Base-by-base conservation (phyloP, 2,888 invertebrate species). In the Nomada fabriciana region DNA sequence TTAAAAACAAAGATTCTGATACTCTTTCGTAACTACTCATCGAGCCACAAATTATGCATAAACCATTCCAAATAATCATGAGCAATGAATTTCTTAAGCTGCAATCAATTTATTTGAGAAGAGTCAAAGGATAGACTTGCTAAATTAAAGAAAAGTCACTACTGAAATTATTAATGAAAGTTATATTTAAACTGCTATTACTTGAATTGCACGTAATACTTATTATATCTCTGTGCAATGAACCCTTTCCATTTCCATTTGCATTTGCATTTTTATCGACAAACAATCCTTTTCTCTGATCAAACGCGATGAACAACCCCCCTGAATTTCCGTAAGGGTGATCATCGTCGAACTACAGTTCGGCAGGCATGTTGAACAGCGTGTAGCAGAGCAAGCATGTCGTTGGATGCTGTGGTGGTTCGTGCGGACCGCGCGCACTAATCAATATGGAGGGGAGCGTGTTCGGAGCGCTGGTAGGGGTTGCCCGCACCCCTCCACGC, bases 371-470 rank as follows among this genome's bases (percentile, higher is more conserved):
- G 86, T 86, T 83, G 87, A 36, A 86, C 88, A 88, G 77, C 83
- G 80, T 68, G 88, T 86, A 79, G 52, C 61, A 52, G 55, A 80
- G 63, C 81, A 76, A 64, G 71, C 43, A 67, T 61, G 76, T 80
- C 76, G 76, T 64, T 72, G 88, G 83, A 88, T 88, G 86, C 80
- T 85, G 87, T 75, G 84, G 79, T 57, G 65, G 63, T 36, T 55
- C 80, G 72, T 86, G 86, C 72, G 85, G 82, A 84, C 87, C 78
- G 84, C 82, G 89, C 87, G 85, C 86, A 87, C 87, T 91, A 90
- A 91, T 92, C 92, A 86, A 92, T 92, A 91, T 89, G 87, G 87
- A 89, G 89, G 89, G 88, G 91, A 85, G 88, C 57, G 64, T 52
- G 83, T 76, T 82, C 80, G 82, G 83, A 69, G 73, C 76, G 59